phyloP scores from a whole-genome alignment of 2,797 vertebrate species.

The Sebastes oblongus region DNA sequence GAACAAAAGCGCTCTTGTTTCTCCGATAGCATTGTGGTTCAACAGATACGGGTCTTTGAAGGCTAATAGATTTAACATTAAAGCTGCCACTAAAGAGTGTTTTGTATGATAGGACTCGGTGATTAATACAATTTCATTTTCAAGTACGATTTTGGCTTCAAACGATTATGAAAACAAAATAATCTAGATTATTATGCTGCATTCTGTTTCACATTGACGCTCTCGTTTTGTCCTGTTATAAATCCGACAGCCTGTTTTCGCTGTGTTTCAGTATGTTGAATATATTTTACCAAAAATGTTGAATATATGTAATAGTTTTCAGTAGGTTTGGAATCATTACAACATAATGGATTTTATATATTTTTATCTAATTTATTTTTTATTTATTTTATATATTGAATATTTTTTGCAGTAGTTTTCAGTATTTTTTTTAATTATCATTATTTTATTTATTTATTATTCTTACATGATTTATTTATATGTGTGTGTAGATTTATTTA shows the following conservation, averaged over 20 bases:
- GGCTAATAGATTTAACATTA: background rate
- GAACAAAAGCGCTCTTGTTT: slow-evolving; percentile 8
- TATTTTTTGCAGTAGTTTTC: no score
- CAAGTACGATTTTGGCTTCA: background rate
- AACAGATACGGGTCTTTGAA: background rate
- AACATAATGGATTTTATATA: background rate
- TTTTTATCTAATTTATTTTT: no score
- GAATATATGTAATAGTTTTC: background rate
- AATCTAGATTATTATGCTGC: background rate
- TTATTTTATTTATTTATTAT: no score
- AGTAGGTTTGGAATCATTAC: background rate
- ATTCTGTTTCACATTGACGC: background rate
- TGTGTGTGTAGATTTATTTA: no score
- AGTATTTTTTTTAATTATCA: no score
- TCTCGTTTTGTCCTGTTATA: background rate
- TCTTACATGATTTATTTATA: no score
- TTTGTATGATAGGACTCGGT: background rate
- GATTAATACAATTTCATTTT: background rate
- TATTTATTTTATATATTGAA: no score
- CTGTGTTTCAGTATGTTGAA: background rate
- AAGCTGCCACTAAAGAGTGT: background rate
- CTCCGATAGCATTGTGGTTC: background rate
- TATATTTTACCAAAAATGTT: background rate
- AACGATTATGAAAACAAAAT: background rate
- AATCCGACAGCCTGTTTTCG: background rate